Evolutionary conservation across 2,888 invertebrate genomes (phyloP), one percentile per base, ranked within the genome.

Genomic region (Platypus cylindrus): DNA sequence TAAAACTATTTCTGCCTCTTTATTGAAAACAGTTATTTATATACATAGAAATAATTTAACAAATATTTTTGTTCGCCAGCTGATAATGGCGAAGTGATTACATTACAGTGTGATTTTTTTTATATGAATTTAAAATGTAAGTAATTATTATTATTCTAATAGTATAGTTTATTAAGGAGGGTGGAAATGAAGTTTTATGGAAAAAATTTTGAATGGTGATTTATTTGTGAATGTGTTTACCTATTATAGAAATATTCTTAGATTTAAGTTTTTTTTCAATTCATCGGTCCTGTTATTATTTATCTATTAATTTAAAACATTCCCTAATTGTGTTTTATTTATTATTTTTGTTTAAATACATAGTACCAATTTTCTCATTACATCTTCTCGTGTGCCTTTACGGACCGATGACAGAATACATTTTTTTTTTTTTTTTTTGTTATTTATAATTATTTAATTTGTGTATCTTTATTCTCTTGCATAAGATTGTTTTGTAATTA

Each of bases 91-190:
- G 58, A 58, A 51, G 62, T 63, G 62, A 62, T 63, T 63, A 60
- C 57, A 58, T 62, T 61, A 60, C 55, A 59, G 60, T 62, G 62
- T 62, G 62, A 62, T 62, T 62, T 56, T 55, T n/a, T n/a, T n/a
- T n/a, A n/a, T n/a, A n/a, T n/a, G 54, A 53, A 53, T 51, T 55
- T 55, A 56, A 55, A 54, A 50, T 48, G 51, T 49, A 49, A 49
- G 48, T 50, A 51, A 46, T 42, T 31, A 33, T 40, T 46, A 45
- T 36, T 41, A 43, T 41, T 44, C 41, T 50, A 53, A 52, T 53
- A 46, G 59, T 50, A 57, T 58, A 57, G 60, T 57, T 37, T 60
- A 58, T 54, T 59, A 59, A 54, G 56, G 55, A 13, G 16, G 17
- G 11, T 16, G 29, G 11, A 27, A 29, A 14, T 13, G 17, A 13